These are phyloP conservation scores for Boleophthalmus pectinirostris DNA, from an alignment of 2,113 vertebrate species.

Conservation along the genomic window DNA sequence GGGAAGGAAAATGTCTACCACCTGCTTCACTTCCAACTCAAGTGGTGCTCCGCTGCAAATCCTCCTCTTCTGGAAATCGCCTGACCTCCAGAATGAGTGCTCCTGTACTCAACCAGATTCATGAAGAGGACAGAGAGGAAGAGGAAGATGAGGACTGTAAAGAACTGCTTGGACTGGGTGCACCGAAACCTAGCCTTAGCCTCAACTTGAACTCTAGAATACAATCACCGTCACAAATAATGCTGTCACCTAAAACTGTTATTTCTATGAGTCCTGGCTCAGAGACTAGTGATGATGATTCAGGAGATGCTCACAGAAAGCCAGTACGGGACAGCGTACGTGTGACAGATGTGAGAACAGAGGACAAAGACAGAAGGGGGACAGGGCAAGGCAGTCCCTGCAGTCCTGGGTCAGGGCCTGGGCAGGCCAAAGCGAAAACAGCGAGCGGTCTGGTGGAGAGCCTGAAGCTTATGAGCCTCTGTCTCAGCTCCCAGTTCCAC, in stretches of 20 bases:
- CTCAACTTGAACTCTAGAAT: slow-evolving; percentile 87
- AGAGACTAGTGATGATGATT: slow-evolving; percentile 91
- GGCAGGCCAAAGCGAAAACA: slow-evolving; percentile 62
- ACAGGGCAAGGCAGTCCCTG: slow-evolving; percentile 67
- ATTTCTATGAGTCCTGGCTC: slow-evolving; percentile 82
- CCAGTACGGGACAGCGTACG: slow-evolving; percentile 79
- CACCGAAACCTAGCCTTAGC: slow-evolving; percentile 87
- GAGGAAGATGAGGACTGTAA: slow-evolving; percentile 53
- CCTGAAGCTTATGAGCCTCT: slow-evolving; percentile 93
- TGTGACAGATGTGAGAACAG: slow-evolving; percentile 18
- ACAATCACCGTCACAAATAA: slow-evolving; percentile 41
- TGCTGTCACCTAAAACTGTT: slow-evolving; percentile 36
- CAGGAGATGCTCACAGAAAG: slow-evolving; percentile 79
- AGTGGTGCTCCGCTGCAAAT: slow-evolving; percentile 90
- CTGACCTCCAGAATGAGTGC: slow-evolving; percentile 94
- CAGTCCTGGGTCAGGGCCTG: slow-evolving; percentile 74
- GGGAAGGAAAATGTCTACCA: slow-evolving; percentile 48
- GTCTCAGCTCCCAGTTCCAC: slow-evolving; percentile 91
- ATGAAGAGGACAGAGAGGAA: slow-evolving; percentile 92
- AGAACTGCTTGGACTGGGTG: slow-evolving; percentile 52
- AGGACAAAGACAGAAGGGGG: slow-evolving; percentile 27
- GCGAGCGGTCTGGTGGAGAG: slow-evolving; percentile 87
- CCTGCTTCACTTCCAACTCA: slow-evolving; percentile 81
- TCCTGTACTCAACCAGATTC: slow-evolving; percentile 95
- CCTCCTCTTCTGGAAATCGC: slow-evolving; percentile 83